phyloP scores from a whole-genome alignment of 2,888 invertebrate species.

The Cyrtodaria siliqua region DNA sequence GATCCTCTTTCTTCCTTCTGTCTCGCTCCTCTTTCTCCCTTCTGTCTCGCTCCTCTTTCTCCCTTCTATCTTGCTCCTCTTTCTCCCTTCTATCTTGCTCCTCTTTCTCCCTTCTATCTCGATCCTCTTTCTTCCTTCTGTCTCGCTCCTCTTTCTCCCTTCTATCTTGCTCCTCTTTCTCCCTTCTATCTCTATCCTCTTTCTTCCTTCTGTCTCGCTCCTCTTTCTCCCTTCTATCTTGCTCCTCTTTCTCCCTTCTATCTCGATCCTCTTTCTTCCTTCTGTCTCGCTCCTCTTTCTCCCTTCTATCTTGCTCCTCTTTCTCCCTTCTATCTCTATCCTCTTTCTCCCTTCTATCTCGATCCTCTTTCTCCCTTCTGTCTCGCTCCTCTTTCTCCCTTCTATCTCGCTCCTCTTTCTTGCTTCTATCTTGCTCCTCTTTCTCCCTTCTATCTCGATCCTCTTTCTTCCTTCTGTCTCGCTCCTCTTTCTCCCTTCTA shows the following conservation, averaged over 20 bases:
- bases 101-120: neutral
- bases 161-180: neutral
- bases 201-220: too few species aligned
- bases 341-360: neutral
- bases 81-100: neutral
- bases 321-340: too few species aligned
- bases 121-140: neutral
- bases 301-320: neutral
- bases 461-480: too few species aligned
- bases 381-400: neutral
- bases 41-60: too few species aligned
- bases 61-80: conserved; percentile 2
- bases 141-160: neutral
- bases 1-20: too few species aligned
- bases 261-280: too few species aligned
- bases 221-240: neutral
- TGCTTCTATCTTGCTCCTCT: neutral
- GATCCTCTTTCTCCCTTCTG: too few species aligned
- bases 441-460: too few species aligned
- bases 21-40: too few species aligned
- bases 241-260: neutral
- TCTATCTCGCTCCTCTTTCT: neutral
- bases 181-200: too few species aligned
- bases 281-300: too few species aligned
- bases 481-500: neutral